phyloP scores from a whole-genome alignment of 2,888 invertebrate species.

The Galeruca laticollis region DNA sequence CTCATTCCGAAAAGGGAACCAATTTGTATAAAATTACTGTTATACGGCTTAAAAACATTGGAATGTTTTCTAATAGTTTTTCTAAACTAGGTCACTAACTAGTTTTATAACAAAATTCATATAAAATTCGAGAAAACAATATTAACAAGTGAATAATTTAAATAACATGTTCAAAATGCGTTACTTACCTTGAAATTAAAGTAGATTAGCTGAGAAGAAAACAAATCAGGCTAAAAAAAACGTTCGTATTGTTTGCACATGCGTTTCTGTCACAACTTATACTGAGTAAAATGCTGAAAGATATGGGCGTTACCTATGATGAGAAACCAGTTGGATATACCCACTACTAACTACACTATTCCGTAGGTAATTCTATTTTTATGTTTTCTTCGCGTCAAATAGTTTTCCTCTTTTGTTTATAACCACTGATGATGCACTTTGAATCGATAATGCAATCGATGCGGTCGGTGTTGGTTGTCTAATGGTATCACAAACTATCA shows the following conservation, averaged over 20 bases:
- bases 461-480: neutral
- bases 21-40: no score
- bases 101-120: no score
- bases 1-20: no score
- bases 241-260: conserved; percentile 28
- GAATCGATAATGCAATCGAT: conserved; percentile 16
- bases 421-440: neutral
- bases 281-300: conserved; percentile 14
- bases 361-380: conserved; percentile 20
- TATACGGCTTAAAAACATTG: no score
- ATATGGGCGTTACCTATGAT: conserved; percentile 33
- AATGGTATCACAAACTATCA: neutral
- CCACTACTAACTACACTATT: neutral
- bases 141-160: no score
- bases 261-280: conserved; percentile 34
- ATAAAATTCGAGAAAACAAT: no score
- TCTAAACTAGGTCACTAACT: no score
- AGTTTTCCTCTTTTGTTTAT: conserved; percentile 10
- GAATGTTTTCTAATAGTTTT: no score
- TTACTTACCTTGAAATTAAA: conserved; percentile 29
- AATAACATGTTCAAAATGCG: neutral
- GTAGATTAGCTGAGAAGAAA: conserved; percentile 2
- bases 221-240: conserved; percentile 13
- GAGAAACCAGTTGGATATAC: conserved; percentile 20
- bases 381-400: conserved; percentile 16